phyloP scores from a whole-genome alignment of 2,113 vertebrate species.

The Paedocypris sp. region DNA sequence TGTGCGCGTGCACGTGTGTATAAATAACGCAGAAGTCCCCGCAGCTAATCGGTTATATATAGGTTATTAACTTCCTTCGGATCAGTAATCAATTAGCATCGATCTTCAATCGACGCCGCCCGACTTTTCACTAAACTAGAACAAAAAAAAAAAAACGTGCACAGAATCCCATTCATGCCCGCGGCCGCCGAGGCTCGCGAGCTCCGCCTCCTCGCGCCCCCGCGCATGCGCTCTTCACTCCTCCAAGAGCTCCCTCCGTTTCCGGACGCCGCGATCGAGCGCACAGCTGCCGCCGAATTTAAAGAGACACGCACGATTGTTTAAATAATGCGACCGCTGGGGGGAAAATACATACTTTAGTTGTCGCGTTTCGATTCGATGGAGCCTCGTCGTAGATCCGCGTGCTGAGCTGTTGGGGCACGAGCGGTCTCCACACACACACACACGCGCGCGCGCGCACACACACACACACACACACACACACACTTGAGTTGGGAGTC shows the following conservation, averaged over 20 bases:
- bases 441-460: too few species aligned
- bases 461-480: too few species aligned
- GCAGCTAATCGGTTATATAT: too few species aligned
- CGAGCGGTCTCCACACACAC: neutral
- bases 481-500: slow-evolving; percentile 48
- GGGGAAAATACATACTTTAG: slow-evolving; percentile 51
- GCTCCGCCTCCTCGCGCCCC: slow-evolving; percentile 42
- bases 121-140: neutral
- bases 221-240: slow-evolving; percentile 30
- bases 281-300: slow-evolving; percentile 68
- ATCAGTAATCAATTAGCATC: neutral
- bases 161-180: slow-evolving; percentile 7
- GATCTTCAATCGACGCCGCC: neutral
- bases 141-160: slow-evolving; percentile 7
- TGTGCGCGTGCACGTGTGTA: too few species aligned
- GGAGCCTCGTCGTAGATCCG: neutral
- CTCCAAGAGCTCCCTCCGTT: slow-evolving; percentile 57
- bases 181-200: neutral
- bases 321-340: slow-evolving; percentile 36
- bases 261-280: slow-evolving; percentile 63
- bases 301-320: slow-evolving; percentile 67
- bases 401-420: neutral
- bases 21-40: too few species aligned
- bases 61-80: too few species aligned
- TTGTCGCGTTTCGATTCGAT: slow-evolving; percentile 39